phyloP scores from a whole-genome alignment of 2,113 vertebrate genomes.

The Rhinolophus ferrumequinum region DNA sequence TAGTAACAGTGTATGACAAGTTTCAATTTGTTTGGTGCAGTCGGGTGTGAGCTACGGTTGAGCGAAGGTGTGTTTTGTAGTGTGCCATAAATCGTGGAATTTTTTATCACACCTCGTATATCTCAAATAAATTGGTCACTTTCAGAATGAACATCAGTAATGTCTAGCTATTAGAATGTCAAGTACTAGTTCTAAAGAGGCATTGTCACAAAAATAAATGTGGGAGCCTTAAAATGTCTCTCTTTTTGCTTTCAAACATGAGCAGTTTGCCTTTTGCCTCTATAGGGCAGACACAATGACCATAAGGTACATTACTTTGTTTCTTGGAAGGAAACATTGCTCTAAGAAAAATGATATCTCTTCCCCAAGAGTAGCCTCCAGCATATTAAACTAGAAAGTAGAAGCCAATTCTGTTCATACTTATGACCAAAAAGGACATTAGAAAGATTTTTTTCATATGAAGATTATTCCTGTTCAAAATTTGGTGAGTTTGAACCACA shows the following conservation, averaged over 20 bases:
- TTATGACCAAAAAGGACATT: background rate
- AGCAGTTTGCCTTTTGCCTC: background rate
- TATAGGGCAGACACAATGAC: background rate
- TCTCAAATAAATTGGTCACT: background rate
- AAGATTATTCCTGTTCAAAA: background rate
- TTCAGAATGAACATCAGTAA: background rate
- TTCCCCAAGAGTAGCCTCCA: background rate
- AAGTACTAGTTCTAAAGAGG: background rate
- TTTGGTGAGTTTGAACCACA: background rate
- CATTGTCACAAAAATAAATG: background rate
- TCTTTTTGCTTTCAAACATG: background rate
- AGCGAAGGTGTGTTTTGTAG: too few relatives aligned
- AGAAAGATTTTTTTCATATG: background rate
- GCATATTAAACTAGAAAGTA: background rate
- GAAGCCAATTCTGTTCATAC: constrained; percentile 3
- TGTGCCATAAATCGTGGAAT: too few relatives aligned
- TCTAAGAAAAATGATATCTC: background rate
- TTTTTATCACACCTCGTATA: too few relatives aligned
- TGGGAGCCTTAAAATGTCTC: background rate
- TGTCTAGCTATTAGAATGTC: background rate
- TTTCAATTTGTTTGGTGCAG: too few relatives aligned
- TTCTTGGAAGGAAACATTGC: background rate
- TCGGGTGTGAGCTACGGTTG: too few relatives aligned
- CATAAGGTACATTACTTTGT: background rate
- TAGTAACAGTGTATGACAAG: too few relatives aligned